Evolutionary conservation across 2,797 vertebrate genomes (phyloP).

Genomic region (Cetoscarus ocellatus): DNA sequence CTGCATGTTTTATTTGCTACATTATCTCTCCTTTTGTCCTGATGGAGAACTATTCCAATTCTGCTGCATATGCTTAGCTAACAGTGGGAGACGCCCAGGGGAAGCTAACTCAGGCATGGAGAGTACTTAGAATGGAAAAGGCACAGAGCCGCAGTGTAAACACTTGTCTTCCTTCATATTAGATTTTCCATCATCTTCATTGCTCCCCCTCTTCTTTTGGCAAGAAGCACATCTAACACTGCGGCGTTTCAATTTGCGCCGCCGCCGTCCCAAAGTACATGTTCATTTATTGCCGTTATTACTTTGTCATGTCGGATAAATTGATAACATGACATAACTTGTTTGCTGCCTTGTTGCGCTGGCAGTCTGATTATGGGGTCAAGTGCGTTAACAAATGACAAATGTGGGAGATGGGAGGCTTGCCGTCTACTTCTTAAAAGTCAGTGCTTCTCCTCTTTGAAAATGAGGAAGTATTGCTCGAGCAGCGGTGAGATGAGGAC

Average conservation of each 20-base stretch:
- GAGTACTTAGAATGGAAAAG: constrained; percentile 70
- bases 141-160: constrained; percentile 69
- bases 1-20: constrained; percentile 19
- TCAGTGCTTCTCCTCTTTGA: constrained; percentile 31
- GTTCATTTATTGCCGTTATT: constrained; percentile 84
- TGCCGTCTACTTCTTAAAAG: constrained; percentile 50
- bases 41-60: constrained; percentile 5
- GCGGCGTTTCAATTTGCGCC: constrained; percentile 78
- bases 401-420: constrained; percentile 66
- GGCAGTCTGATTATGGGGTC: constrained; percentile 79
- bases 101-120: constrained; percentile 52
- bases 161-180: constrained; percentile 78
- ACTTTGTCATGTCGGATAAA: constrained; percentile 82
- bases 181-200: constrained; percentile 77
- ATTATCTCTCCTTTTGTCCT: background rate
- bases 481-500: background rate
- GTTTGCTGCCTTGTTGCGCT: constrained; percentile 74
- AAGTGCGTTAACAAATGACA: constrained; percentile 73
- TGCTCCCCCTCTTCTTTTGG: constrained; percentile 46
- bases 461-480: constrained; percentile 31
- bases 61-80: constrained; percentile 11
- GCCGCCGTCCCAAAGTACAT: constrained; percentile 66
- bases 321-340: constrained; percentile 84
- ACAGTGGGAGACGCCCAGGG: constrained; percentile 46
- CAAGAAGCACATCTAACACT: constrained; percentile 73